Percentiles rank a stretch among this genome's conserved stretches.
Evolutionary conservation across 2,113 vertebrate species (phyloP).

Genomic region (Chloroceryle aenea): DNA sequence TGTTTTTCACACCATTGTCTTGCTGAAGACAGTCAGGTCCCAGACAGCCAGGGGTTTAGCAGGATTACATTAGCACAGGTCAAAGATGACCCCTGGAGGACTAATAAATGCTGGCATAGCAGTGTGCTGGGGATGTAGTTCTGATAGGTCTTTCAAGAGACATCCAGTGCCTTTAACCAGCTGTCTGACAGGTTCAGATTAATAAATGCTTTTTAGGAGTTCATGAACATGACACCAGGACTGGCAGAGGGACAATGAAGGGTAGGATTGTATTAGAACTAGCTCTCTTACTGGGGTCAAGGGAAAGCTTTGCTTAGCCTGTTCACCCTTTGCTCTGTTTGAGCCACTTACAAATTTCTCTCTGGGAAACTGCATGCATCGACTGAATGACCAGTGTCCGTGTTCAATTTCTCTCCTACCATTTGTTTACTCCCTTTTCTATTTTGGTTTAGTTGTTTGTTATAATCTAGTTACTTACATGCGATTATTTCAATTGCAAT

Average conservation of each 20-base stretch:
- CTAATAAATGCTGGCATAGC: background rate
- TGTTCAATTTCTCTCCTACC: background rate
- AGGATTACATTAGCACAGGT: background rate
- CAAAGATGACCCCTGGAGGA: slow-evolving; percentile 5
- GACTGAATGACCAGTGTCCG: background rate
- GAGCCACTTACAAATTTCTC: background rate
- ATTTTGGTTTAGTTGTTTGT: background rate
- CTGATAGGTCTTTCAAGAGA: background rate
- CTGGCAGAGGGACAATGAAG: background rate
- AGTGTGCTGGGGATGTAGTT: background rate
- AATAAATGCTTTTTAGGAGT: background rate
- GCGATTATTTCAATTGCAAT: background rate
- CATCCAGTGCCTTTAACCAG: background rate
- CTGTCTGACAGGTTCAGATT: background rate
- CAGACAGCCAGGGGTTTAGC: background rate
- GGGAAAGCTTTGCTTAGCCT: background rate
- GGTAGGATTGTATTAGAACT: background rate
- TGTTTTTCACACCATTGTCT: background rate
- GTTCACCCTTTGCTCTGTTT: background rate
- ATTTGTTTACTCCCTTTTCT: background rate
- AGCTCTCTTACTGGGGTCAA: background rate
- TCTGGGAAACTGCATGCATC: background rate
- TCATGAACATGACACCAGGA: background rate
- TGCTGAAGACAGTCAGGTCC: background rate
- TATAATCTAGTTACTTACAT: background rate